Percentiles rank a stretch among this genome's conserved stretches.
Evolutionary conservation across 2,797 vertebrate species (phyloP).

Genomic region (Atherinosoma microstoma): DNA sequence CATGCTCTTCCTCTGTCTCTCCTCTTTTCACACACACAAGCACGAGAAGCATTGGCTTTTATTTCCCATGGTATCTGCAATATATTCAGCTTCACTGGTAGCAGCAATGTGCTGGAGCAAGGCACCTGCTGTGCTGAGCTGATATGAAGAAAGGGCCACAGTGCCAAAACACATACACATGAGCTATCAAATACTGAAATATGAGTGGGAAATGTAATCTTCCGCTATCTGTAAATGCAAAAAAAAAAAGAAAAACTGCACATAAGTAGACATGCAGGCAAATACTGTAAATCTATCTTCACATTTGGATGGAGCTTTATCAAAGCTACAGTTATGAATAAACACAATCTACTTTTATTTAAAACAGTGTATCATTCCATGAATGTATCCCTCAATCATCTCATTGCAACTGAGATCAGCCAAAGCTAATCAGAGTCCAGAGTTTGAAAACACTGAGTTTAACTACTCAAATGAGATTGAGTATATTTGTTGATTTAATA

Average conservation of each 20-base stretch:
- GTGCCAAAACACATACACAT: slow-evolving; percentile 11
- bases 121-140: slow-evolving; percentile 77
- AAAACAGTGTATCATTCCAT: neutral
- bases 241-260: neutral
- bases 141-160: slow-evolving; percentile 68
- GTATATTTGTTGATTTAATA: neutral
- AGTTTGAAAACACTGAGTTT: neutral
- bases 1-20: slow-evolving; percentile 41
- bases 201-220: slow-evolving; percentile 34
- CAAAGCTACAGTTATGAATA: neutral
- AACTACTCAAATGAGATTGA: neutral
- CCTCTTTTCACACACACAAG: slow-evolving; percentile 30
- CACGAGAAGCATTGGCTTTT: slow-evolving; percentile 64
- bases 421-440: neutral
- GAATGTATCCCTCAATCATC: neutral
- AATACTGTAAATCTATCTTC: neutral
- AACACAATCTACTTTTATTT: neutral
- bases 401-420: neutral
- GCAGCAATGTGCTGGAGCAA: slow-evolving; percentile 74
- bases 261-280: slow-evolving; percentile 19
- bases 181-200: slow-evolving; percentile 47
- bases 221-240: slow-evolving; percentile 41
- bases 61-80: slow-evolving; percentile 78
- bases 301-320: neutral
- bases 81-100: slow-evolving; percentile 72